Conservation (phyloP, 1,140 invertebrate species). For the Nasonia vitripennis region DNA sequence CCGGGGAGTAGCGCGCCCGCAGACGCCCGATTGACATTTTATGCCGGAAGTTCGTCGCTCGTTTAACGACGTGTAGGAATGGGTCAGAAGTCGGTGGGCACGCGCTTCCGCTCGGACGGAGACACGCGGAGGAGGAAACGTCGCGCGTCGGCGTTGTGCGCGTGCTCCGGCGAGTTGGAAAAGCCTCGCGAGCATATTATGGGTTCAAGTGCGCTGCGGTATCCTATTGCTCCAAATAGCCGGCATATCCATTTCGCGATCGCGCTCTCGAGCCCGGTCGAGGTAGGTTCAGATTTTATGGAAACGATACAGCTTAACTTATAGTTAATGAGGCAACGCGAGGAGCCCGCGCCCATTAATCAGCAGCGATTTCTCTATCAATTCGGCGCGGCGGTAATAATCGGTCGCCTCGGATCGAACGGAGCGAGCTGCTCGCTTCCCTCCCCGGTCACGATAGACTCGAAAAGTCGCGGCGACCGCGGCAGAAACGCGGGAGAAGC, state of each 20-base stretch:
- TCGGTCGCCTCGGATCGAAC: conserved; percentile 33
- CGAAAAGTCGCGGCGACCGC: conserved; percentile 55
- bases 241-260: conserved; percentile 51
- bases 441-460: conserved; percentile 64
- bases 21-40: conserved; percentile 40
- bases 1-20: no score
- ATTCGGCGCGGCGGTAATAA: conserved; percentile 16
- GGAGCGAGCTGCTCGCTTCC: conserved; percentile 7
- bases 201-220: conserved; percentile 44
- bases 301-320: conserved; percentile 11
- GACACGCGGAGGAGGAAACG: conserved; percentile 47
- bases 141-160: neutral
- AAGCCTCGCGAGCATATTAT: conserved; percentile 30
- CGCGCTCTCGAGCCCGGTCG: conserved; percentile 1
- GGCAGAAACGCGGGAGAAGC: neutral
- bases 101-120: conserved; percentile 37
- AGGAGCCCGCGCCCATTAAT: neutral
- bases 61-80: conserved; percentile 50
- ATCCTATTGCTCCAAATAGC: conserved; percentile 61
- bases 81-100: conserved; percentile 38
- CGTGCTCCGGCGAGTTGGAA: neutral
- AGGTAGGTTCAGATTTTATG: conserved; percentile 11
- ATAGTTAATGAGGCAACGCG: neutral
- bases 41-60: conserved; percentile 46
- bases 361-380: conserved; percentile 35